Base-by-base conservation (phyloP, 1,140 invertebrate genomes). In the Acromyrmex charruanus region DNA sequence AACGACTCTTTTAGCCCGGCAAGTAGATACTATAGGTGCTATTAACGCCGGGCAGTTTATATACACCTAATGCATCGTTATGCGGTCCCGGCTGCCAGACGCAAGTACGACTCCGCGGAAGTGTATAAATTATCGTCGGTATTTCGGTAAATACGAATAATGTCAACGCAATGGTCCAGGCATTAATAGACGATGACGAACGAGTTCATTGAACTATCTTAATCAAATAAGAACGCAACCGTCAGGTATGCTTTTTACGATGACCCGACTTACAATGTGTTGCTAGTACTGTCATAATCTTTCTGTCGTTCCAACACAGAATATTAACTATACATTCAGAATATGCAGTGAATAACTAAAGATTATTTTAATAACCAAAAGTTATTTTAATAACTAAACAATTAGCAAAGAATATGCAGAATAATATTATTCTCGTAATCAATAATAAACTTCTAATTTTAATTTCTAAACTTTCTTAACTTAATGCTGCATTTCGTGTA, bases 1-100 rank as follows among this genome's bases (percentile, higher is more conserved):
- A 84, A 84, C 80, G 80, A 84, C 80, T 84, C 80, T 84, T 75
- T 84, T 84, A 75, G 55, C 55, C 55, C 68, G 58, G 68, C 80
- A 31, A 74, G 80, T 84, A 84, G 69, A 84, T 84, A 63, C 80
- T 72, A 25, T 51, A 51, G 66, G 66, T 25, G 55, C 59, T 75
- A 84, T 84, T 84, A 84, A 75, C 69, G 59, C 44, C 69, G 55
- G 55, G 25, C 80, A 75, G 55, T 84, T 84, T 84, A 84, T 84
- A 75, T 9, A 84, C 55, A 84, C 55, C 55, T 75, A 81, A 69
- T 59, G 66, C 65, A 81, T 72, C 79, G 79, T 81, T 81, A 81
- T 39, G 66, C 79, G 68, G 63, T 35, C 69, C n/a, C 80, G 55
- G 44, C 53, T 82, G 80, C 39, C 80, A 74, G 80, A 61, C 69